Percentiles rank a stretch among this genome's conserved stretches.
These are phyloP conservation scores for Suillia variegata DNA, from an alignment of 2,888 invertebrate species.

Conservation along the genomic window DNA sequence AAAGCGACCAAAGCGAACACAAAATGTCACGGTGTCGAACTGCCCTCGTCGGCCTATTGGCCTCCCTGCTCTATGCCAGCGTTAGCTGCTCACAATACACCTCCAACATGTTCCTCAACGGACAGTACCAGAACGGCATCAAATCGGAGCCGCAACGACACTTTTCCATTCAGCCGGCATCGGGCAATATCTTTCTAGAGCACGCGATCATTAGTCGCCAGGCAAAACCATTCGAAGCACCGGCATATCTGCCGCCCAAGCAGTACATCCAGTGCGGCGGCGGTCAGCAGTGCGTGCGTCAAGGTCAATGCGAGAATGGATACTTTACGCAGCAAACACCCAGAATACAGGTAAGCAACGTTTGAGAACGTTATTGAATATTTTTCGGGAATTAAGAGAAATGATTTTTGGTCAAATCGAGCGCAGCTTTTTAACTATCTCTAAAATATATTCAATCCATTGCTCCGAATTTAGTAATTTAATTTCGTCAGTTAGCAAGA, in stretches of 20 bases:
- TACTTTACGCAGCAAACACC: slow-evolving; percentile 45
- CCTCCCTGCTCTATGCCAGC: slow-evolving; percentile 28
- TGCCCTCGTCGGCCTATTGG: slow-evolving; percentile 37
- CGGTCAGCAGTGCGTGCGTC: slow-evolving; percentile 55
- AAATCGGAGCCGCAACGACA: slow-evolving; percentile 41
- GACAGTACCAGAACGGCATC: slow-evolving; percentile 53
- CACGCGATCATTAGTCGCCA: slow-evolving; percentile 56
- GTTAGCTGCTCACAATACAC: slow-evolving; percentile 38
- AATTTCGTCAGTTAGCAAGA: neutral
- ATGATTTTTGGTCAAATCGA: too few species aligned
- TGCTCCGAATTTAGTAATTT: neutral
- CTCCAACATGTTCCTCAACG: slow-evolving; percentile 55
- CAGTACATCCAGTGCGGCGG: slow-evolving; percentile 48
- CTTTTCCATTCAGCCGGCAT: slow-evolving; percentile 41
- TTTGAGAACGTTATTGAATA: neutral
- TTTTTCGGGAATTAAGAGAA: too few species aligned
- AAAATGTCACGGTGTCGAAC: slow-evolving; percentile 42
- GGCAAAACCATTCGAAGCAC: slow-evolving; percentile 53
- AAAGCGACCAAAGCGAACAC: neutral
- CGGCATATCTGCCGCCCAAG: slow-evolving; percentile 52
- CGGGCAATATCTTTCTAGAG: slow-evolving; percentile 49
- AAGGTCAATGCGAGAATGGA: slow-evolving; percentile 48
- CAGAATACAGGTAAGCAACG: slow-evolving; percentile 51
- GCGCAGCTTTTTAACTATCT: too few species aligned
- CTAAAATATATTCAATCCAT: too few species aligned